Evolutionary conservation across 1,140 invertebrate genomes (phyloP).

Genomic region (Saxidomus purpurata): DNA sequence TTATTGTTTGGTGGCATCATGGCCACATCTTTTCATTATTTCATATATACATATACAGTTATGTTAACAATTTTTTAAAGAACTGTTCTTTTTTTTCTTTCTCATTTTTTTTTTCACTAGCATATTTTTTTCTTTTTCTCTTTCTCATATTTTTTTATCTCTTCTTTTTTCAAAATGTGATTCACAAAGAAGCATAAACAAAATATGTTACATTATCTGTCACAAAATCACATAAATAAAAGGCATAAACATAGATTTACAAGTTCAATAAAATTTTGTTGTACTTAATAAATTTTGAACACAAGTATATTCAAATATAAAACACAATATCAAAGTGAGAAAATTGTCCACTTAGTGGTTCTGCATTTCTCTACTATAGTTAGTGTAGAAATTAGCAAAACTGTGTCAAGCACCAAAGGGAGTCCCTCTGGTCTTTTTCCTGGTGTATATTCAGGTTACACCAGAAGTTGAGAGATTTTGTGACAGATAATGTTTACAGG

Average conservation of each 20-base stretch:
- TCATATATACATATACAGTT: constrained; percentile 12
- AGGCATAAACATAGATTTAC: too few species aligned
- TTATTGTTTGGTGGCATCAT: constrained; percentile 45
- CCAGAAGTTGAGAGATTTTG: background rate
- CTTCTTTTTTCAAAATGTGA: background rate
- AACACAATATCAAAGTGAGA: too few species aligned
- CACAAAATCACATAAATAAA: background rate
- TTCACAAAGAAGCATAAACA: background rate
- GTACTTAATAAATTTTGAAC: too few species aligned
- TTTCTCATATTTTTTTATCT: constrained; percentile 52
- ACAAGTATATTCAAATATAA: too few species aligned
- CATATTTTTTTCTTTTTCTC: background rate
- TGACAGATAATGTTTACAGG: background rate
- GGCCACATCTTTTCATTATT: constrained; percentile 63
- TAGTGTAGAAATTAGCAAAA: too few species aligned
- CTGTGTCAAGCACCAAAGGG: too few species aligned
- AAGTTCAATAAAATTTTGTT: too few species aligned
- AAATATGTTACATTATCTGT: constrained; percentile 8
- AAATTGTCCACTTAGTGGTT: too few species aligned
- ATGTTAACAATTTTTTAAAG: constrained; percentile 32
- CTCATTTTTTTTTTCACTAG: background rate
- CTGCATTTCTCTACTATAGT: too few species aligned
- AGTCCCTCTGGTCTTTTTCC: too few species aligned
- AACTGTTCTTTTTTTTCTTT: constrained; percentile 11
- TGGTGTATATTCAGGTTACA: too few species aligned